phyloP scores from a whole-genome alignment of 35 echinoderm and acorn worm species.

The Diadema setosum region DNA sequence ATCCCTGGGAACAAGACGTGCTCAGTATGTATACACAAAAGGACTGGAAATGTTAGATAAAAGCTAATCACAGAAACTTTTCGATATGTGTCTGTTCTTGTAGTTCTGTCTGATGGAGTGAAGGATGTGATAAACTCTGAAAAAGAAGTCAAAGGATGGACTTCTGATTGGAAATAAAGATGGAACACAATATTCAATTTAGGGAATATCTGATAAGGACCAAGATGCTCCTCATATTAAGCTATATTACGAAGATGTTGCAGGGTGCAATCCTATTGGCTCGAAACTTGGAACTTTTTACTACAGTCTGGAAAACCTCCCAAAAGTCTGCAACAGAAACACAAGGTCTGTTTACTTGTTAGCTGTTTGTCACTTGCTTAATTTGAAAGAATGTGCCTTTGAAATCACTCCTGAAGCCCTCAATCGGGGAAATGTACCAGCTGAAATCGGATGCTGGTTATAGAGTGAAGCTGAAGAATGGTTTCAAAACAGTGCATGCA shows the following conservation, averaged over 20 bases:
- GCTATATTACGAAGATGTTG: background rate
- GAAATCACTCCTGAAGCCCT: background rate
- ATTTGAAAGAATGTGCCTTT: background rate
- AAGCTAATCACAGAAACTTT: background rate
- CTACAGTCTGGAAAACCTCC: background rate
- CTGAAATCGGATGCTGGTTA: background rate
- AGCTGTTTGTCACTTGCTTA: background rate
- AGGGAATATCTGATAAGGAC: background rate
- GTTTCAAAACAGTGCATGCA: background rate
- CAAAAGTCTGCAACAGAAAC: background rate
- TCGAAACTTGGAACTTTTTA: background rate
- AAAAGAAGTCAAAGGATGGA: background rate
- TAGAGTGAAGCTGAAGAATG: background rate
- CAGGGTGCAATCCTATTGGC: background rate
- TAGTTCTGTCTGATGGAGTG: background rate
- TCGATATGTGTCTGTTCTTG: background rate
- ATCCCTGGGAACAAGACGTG: too few species aligned
- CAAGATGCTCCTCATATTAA: background rate
- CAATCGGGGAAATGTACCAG: background rate
- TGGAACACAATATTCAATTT: background rate
- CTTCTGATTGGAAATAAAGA: background rate
- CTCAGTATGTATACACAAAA: background rate
- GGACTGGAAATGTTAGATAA: background rate
- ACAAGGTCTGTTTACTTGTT: background rate
- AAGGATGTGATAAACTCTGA: background rate